A percentile compares a stretch with the other conserved stretches of the same genome.
These are phyloP conservation scores for Gryllus longicercus DNA, from an alignment of 2,888 invertebrate genomes.

Conservation along the genomic window DNA sequence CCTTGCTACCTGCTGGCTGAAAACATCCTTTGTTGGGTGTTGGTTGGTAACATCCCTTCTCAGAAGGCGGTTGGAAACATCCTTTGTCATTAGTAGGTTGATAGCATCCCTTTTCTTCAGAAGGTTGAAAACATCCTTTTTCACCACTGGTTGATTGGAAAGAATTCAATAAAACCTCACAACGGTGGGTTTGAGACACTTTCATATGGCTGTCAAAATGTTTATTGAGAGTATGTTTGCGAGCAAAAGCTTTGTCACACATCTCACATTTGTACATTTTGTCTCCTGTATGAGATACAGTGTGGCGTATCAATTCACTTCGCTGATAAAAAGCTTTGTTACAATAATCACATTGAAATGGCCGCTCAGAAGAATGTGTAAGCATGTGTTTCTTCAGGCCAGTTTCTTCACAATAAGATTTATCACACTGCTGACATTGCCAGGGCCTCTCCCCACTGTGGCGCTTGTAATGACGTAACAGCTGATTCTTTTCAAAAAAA, in stretches of 20 bases:
- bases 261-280: slow-evolving; percentile 17
- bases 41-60: background rate
- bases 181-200: slow-evolving; percentile 5
- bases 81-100: background rate
- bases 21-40: background rate
- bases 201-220: slow-evolving; percentile 8
- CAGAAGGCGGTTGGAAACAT: background rate
- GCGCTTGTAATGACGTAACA: background rate
- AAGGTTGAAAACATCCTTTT: background rate
- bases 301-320: background rate
- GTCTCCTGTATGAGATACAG: background rate
- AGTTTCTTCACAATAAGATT: slow-evolving; percentile 5
- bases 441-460: background rate
- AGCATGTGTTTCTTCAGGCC: background rate
- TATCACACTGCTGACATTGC: background rate
- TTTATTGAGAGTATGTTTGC: slow-evolving; percentile 6
- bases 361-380: background rate
- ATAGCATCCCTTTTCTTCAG: background rate
- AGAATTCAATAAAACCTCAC: background rate
- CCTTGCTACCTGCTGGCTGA: background rate
- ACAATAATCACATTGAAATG: background rate
- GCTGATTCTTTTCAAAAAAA: background rate
- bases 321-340: background rate
- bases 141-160: background rate
- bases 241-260: slow-evolving; percentile 6